A percentile compares a stretch with the other conserved stretches of the same genome.
These are phyloP conservation scores for Pollenia labialis DNA, from an alignment of 2,888 invertebrate species.

Conservation along the genomic window DNA sequence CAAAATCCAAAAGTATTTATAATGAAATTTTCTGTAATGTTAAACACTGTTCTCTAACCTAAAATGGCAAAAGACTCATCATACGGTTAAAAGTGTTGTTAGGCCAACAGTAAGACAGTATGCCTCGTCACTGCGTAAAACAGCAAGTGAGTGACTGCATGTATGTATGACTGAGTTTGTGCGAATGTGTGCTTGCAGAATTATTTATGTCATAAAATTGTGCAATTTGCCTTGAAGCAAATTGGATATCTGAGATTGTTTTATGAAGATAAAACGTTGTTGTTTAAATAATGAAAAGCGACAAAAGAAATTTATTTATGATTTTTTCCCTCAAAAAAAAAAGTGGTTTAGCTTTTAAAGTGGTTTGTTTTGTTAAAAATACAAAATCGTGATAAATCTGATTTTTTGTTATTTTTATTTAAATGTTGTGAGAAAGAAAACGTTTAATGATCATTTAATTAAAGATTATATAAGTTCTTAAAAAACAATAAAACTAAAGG, in stretches of 20 bases:
- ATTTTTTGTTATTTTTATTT: too few relatives aligned
- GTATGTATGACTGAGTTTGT: too few relatives aligned
- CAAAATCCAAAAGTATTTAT: too few relatives aligned
- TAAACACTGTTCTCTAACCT: conserved; percentile 44
- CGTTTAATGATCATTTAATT: background rate
- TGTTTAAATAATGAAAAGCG: conserved; percentile 57
- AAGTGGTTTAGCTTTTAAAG: background rate
- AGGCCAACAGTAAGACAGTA: background rate
- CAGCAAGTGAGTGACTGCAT: background rate
- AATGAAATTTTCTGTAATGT: background rate
- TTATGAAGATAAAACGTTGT: conserved; percentile 61
- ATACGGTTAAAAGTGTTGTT: background rate
- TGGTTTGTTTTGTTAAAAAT: too few relatives aligned
- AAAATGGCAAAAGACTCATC: conserved; percentile 26
- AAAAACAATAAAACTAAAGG: conserved; percentile 38
- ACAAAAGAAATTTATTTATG: conserved; percentile 59
- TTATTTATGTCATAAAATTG: conserved; percentile 74
- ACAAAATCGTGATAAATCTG: background rate
- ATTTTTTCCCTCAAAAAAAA: background rate
- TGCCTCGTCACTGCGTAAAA: background rate
- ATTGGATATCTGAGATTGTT: conserved; percentile 73
- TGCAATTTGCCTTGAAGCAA: conserved; percentile 73
- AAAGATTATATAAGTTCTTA: background rate
- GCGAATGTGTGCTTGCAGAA: conserved; percentile 48
- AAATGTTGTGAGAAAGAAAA: too few relatives aligned